Evolutionary conservation across 2,888 invertebrate species (phyloP), one percentile per base, ranked within the genome.

Genomic region (Xylophagus ater): DNA sequence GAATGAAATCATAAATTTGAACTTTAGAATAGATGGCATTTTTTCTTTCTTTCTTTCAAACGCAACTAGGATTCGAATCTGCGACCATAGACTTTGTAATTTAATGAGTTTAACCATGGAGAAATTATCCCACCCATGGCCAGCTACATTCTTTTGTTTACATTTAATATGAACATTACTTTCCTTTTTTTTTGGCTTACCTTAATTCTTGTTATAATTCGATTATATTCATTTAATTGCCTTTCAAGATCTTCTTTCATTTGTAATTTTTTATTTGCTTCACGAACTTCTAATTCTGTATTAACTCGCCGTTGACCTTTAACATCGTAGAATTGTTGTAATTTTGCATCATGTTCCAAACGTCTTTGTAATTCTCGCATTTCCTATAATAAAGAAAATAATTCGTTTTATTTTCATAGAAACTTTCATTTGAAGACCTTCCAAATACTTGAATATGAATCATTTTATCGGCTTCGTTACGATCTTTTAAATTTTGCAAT

Each of bases 341-440:
- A 66, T 51, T 85, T 85, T 51, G 81, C 68, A 57, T 89, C 87
- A 59, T 89, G 82, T 57, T 90, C 89, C 24, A 92, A 65, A 43
- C 84, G 80, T 1, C 90, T 69, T 53, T 88, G 82, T 40, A 92
- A 73, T 55, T 89, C 89, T 31, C 88, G 76, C 71, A 90, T 88
- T 68, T 90, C 90, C 68, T 79, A n/a, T 0, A 20, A 26, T 30
- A 30, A 9, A 32, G 17, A 13, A 31, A 31, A 4, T 31, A 15
- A 7, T 28, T 28, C 28, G 13, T 7, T 13, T 28, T 10, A 28
- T 12, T 28, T 8, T 28, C 13, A 10, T 28, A 2, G 7, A 14
- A 30, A 12, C 30, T 8, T 6, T 30, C 14, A 14, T 20, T 4
- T 34, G 8, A 8, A 10, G 6, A 8, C 10, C 23, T 23, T 23